Evolutionary conservation across 2,113 vertebrate genomes (phyloP).

Genomic region (Pithys albifrons): DNA sequence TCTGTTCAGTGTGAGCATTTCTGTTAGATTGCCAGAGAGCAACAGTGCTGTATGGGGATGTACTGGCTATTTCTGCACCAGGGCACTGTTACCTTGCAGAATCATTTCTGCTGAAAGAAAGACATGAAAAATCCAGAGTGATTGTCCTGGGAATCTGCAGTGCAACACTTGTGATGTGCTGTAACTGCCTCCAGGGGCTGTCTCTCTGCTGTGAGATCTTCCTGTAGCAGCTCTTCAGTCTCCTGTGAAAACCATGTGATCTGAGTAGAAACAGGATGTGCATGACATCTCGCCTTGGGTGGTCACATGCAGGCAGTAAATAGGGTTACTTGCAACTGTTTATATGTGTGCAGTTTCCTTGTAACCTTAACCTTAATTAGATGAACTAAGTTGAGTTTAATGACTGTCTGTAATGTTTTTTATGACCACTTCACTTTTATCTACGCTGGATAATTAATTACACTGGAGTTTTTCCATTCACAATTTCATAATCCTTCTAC

Average conservation of each 20-base stretch:
- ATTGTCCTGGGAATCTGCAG: not conserved
- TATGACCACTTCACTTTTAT: not conserved
- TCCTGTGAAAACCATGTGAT: not conserved
- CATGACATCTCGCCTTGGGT: not conserved
- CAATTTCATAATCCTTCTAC: not conserved
- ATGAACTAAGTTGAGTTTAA: not conserved
- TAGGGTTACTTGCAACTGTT: not conserved
- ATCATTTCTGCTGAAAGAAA: not conserved
- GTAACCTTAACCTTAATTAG: not conserved
- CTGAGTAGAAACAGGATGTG: not conserved
- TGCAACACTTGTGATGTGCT: not conserved
- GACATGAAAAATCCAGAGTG: not conserved
- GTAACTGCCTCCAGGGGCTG: not conserved
- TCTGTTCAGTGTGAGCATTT: not conserved
- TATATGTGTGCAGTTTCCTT: not conserved
- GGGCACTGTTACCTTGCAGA: not conserved
- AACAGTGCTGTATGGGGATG: not conserved
- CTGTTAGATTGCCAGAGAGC: not conserved
- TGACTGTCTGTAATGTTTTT: fast-evolving
- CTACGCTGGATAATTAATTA: not conserved
- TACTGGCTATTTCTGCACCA: not conserved
- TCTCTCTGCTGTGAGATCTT: not conserved
- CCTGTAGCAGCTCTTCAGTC: not conserved
- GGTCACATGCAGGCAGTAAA: not conserved
- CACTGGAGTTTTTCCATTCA: not conserved